Evolutionary conservation across 2,113 vertebrate species (phyloP), one percentile per base, ranked within the genome.

Genomic region (Rhinopomastus cyanomelas): DNA sequence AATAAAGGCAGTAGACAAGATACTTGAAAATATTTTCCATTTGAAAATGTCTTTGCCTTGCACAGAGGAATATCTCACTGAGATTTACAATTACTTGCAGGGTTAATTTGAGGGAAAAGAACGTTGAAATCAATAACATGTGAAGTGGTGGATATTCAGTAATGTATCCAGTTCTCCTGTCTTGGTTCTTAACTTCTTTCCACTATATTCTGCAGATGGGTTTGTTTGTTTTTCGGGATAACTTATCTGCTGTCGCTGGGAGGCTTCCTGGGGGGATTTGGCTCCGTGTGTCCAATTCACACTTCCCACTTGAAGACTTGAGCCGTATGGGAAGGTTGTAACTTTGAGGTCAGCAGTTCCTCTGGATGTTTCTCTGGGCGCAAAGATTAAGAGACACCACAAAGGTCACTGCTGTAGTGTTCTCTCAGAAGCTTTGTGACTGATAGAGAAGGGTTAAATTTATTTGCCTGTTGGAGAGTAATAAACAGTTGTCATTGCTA

Each of bases 401-500:
- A 75, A 14, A 84, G 71, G 56, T 90, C 85, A 65, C 34, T 74
- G 67, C 86, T 60, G 51, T 32, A 46, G 42, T 18, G n/a, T 73
- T 60, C 2, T 3, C 48, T 87, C 51, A 22, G 62, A 19, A 76
- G 39, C 37, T 90, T 86, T 62, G 16, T 52, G 67, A 16, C 48
- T 76, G 67, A 23, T 12, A 49, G 71, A 75, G 78, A 88, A 87
- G 94, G 60, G 94, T 95, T 96, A 95, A 94, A 75, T 76, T 59
- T 78, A 81, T 92, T 89, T 88, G 86, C 72, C 51, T 81, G 26
- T 62, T 95, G 81, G 60, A 59, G 48, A 22, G 82, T 62, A 93
- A 75, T 84, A 94, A 85, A 51, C 91, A 94, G 90, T 93, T 95
- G 94, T 90, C 90, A 69, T 55, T 89, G 90, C 79, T 87, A 85